These are phyloP conservation scores for Tetropium fuscum DNA, from an alignment of 2,888 invertebrate species.

Conservation along the genomic window DNA sequence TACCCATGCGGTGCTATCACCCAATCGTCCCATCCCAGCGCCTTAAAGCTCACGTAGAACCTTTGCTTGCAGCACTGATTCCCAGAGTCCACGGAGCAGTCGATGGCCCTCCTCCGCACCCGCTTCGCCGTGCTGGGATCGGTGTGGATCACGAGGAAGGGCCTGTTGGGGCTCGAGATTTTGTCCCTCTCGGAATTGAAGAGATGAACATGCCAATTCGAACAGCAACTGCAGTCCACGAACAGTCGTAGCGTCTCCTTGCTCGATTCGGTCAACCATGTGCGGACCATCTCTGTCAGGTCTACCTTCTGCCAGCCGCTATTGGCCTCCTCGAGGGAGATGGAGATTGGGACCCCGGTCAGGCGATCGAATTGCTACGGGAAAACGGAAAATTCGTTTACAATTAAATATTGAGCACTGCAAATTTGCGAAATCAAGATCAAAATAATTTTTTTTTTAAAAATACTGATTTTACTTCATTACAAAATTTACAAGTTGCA, in stretches of 20 bases:
- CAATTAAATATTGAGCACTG: too few relatives aligned
- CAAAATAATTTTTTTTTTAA: too few relatives aligned
- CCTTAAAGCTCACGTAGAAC: constrained; percentile 92
- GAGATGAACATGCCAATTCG: constrained; percentile 79
- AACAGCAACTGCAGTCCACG: constrained; percentile 88
- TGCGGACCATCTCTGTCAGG: constrained; percentile 80
- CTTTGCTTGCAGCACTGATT: constrained; percentile 84
- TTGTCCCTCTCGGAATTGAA: constrained; percentile 61
- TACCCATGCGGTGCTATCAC: constrained; percentile 72
- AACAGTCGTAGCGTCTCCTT: constrained; percentile 78
- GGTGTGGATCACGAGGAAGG: constrained; percentile 86
- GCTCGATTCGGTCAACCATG: constrained; percentile 73
- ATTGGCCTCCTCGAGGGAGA: constrained; percentile 68
- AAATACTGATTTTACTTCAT: too few relatives aligned
- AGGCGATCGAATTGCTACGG: constrained; percentile 73
- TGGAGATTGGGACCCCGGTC: constrained; percentile 68
- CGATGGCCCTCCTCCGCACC: constrained; percentile 84
- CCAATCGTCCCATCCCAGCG: constrained; percentile 96
- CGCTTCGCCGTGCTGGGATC: constrained; percentile 77
- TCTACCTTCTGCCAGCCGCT: constrained; percentile 91
- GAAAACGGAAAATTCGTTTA: constrained; percentile 43
- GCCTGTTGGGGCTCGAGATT: constrained; percentile 74
- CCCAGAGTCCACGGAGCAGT: constrained; percentile 77
- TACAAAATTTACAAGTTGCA: too few relatives aligned
- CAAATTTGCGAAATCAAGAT: too few relatives aligned